Evolutionary conservation across 1,140 invertebrate genomes (phyloP).

Genomic region (Carcinoscorpius rotundicauda): DNA sequence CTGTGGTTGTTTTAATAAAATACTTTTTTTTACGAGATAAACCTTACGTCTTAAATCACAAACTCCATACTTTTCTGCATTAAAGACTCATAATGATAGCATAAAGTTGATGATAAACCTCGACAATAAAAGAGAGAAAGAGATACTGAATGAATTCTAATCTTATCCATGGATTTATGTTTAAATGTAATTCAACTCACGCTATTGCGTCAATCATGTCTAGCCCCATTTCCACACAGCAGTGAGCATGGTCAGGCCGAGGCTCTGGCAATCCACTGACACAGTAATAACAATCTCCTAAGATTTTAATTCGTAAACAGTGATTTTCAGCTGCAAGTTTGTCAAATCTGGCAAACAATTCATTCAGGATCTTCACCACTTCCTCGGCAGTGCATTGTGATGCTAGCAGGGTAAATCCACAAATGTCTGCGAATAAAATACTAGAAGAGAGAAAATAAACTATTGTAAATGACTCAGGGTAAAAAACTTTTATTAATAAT

Average conservation of each 20-base stretch:
- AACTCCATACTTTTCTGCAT: too few relatives aligned
- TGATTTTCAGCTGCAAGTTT: slow-evolving; percentile 78
- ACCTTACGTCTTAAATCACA: too few relatives aligned
- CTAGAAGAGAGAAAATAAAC: slow-evolving; percentile 38
- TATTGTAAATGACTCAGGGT: too few relatives aligned
- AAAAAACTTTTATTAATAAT: too few relatives aligned
- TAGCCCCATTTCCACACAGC: slow-evolving; percentile 89
- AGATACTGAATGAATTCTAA: too few relatives aligned
- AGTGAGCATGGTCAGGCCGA: slow-evolving; percentile 77
- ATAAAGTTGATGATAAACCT: too few relatives aligned
- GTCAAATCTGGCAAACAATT: slow-evolving; percentile 92
- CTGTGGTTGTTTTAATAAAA: too few relatives aligned
- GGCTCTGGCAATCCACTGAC: slow-evolving; percentile 79
- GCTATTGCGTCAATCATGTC: slow-evolving; percentile 95
- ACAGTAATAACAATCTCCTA: slow-evolving; percentile 93
- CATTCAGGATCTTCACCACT: slow-evolving; percentile 82
- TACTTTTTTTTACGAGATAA: too few relatives aligned
- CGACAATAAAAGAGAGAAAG: too few relatives aligned
- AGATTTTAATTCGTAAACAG: slow-evolving; percentile 79
- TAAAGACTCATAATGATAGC: too few relatives aligned
- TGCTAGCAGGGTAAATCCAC: slow-evolving; percentile 88
- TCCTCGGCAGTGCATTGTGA: slow-evolving; percentile 94
- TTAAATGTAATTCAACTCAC: slow-evolving; percentile 33
- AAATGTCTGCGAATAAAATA: slow-evolving; percentile 95
- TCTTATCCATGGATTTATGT: too few relatives aligned